Evolutionary conservation across 1,140 invertebrate genomes (phyloP).

Genomic region (Tetragnatha versicolor): DNA sequence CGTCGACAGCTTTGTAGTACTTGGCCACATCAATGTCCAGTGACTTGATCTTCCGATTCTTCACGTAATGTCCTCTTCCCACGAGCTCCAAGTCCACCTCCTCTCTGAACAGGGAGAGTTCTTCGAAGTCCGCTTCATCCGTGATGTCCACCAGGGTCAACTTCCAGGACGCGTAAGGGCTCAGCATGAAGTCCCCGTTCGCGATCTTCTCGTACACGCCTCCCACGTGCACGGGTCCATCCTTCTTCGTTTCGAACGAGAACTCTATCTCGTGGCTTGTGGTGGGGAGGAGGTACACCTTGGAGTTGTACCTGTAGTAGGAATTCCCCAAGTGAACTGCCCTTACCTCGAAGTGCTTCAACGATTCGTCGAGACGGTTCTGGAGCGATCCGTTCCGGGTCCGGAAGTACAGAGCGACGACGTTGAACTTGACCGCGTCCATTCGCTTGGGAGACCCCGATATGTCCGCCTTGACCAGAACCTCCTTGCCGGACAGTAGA

Average conservation of each 20-base stretch:
- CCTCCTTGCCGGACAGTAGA: not conserved
- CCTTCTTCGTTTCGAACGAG: not conserved
- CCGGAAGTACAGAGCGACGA: not conserved
- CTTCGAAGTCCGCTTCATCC: not conserved
- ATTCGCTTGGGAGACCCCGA: not conserved
- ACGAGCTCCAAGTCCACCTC: conserved; percentile 2
- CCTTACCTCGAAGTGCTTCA: not conserved
- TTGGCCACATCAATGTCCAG: too few relatives aligned
- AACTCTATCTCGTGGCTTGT: not conserved
- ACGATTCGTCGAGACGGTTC: not conserved
- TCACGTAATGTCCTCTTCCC: not conserved
- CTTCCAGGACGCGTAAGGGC: conserved; percentile 15
- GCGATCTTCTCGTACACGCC: not conserved
- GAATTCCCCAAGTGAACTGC: conserved; percentile 1
- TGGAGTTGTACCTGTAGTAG: not conserved
- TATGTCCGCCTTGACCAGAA: not conserved
- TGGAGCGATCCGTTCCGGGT: not conserved
- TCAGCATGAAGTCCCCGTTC: not conserved
- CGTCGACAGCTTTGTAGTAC: too few relatives aligned
- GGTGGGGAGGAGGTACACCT: not conserved
- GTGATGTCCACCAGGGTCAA: not conserved
- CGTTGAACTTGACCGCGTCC: conserved; percentile 1
- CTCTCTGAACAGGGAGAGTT: not conserved
- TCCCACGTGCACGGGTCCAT: not conserved
- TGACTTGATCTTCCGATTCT: too few relatives aligned